Conservation (phyloP, 2,888 invertebrate genomes). For the Acleris laterana region DNA sequence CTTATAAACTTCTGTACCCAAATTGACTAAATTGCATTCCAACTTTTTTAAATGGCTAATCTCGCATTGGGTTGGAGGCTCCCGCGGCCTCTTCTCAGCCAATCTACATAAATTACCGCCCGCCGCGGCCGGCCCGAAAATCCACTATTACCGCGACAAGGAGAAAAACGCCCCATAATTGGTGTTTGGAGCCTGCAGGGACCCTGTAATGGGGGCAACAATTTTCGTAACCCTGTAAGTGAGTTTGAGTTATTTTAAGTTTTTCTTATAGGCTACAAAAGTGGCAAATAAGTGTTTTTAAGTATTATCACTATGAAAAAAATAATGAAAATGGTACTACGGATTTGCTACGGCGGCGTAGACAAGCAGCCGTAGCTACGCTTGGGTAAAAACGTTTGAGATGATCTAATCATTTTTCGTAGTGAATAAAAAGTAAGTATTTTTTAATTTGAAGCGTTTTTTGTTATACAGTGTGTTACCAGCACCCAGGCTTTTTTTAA, state of each 20-base stretch:
- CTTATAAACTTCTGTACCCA: neutral
- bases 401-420: too few relatives aligned
- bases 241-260: neutral
- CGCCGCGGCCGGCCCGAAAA: slow-evolving; percentile 7
- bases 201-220: neutral
- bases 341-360: too few relatives aligned
- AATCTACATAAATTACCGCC: slow-evolving; percentile 22
- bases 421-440: too few relatives aligned
- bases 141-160: slow-evolving; percentile 9
- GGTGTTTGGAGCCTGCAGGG: slow-evolving; percentile 9
- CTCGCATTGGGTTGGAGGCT: neutral
- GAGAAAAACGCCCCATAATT: slow-evolving; percentile 18
- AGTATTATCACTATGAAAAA: too few relatives aligned
- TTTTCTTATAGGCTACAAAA: too few relatives aligned
- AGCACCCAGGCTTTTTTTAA: too few relatives aligned
- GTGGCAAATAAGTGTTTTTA: too few relatives aligned
- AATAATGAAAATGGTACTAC: too few relatives aligned
- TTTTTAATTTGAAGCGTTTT: too few relatives aligned
- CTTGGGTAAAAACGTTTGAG: too few relatives aligned
- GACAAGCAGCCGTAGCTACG: too few relatives aligned
- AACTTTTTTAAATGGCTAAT: slow-evolving; percentile 7
- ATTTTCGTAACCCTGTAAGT: neutral
- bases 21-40: slow-evolving; percentile 9
- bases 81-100: slow-evolving; percentile 11
- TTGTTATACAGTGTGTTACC: too few relatives aligned